A percentile compares a stretch with the other conserved stretches of the same genome.
Evolutionary conservation across 2,888 invertebrate species (phyloP).

Genomic region (Ametastegia equiseti): DNA sequence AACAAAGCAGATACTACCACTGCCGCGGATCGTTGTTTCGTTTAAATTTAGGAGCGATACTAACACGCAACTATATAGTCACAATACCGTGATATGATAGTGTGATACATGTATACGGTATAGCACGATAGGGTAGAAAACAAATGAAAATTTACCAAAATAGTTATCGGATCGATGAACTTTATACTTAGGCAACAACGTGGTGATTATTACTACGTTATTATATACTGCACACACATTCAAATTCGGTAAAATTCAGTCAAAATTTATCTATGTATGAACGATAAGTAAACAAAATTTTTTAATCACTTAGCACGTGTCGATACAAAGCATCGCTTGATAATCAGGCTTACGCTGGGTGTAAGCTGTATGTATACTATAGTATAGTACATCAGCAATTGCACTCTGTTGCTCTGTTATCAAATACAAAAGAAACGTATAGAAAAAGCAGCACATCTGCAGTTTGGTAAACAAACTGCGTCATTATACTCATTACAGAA

Average conservation of each 20-base stretch:
- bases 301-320: too few species aligned
- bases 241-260: not conserved
- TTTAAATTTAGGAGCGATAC: constrained; percentile 7
- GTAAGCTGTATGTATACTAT: not conserved
- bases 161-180: not conserved
- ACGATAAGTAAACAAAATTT: too few species aligned
- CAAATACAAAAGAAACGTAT: not conserved
- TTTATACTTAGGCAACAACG: too few species aligned
- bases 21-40: not conserved
- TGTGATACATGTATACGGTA: not conserved
- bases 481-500: constrained; percentile 6
- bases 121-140: not conserved
- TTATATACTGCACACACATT: too few species aligned
- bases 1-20: not conserved
- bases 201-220: not conserved
- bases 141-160: not conserved
- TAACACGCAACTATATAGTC: constrained; percentile 17
- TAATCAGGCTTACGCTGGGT: too few species aligned
- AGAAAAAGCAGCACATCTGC: not conserved
- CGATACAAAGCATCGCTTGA: not conserved
- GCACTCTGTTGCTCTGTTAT: constrained; percentile 4
- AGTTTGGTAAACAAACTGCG: constrained; percentile 3
- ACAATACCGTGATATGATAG: not conserved
- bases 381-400: not conserved
- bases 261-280: not conserved